A percentile compares a stretch with the other conserved stretches of the same genome.
These are phyloP conservation scores for Patella pellucida DNA, from an alignment of 2,888 invertebrate genomes.

Conservation along the genomic window DNA sequence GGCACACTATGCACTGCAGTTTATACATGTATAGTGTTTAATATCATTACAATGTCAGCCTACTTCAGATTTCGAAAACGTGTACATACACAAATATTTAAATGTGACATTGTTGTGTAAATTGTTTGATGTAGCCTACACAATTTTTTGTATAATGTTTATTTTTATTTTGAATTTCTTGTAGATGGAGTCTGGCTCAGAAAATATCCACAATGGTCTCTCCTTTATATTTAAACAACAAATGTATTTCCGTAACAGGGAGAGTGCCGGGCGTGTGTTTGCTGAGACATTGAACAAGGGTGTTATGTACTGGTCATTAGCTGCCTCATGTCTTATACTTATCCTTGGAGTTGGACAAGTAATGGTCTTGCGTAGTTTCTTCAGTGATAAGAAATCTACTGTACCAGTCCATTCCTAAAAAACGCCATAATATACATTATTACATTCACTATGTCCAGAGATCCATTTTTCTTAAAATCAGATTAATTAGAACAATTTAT, in stretches of 20 bases:
- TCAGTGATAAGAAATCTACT: constrained; percentile 77
- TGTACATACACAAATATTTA: too few species aligned
- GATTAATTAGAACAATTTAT: too few species aligned
- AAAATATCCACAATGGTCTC: constrained; percentile 89
- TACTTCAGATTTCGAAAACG: too few species aligned
- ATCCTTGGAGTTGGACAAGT: constrained; percentile 90
- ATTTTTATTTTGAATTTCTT: constrained; percentile 42
- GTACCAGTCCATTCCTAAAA: background rate
- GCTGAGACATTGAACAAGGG: constrained; percentile 96
- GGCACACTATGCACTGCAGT: too few species aligned
- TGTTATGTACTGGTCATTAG: constrained; percentile 86
- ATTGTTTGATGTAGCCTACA: too few species aligned
- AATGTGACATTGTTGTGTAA: too few species aligned
- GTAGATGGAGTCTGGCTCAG: constrained; percentile 91
- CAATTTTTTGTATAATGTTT: constrained; percentile 4
- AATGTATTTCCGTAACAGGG: constrained; percentile 94
- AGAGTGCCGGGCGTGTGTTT: constrained; percentile 92
- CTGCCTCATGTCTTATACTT: constrained; percentile 88
- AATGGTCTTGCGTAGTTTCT: constrained; percentile 90
- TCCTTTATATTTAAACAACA: constrained; percentile 92
- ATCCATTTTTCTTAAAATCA: too few species aligned
- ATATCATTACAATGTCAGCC: too few species aligned
- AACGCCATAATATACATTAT: too few species aligned
- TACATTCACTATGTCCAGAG: too few species aligned
- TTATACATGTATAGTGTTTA: too few species aligned